Evolutionary conservation across 1,140 invertebrate genomes (phyloP).

Genomic region (Formica exsecta): DNA sequence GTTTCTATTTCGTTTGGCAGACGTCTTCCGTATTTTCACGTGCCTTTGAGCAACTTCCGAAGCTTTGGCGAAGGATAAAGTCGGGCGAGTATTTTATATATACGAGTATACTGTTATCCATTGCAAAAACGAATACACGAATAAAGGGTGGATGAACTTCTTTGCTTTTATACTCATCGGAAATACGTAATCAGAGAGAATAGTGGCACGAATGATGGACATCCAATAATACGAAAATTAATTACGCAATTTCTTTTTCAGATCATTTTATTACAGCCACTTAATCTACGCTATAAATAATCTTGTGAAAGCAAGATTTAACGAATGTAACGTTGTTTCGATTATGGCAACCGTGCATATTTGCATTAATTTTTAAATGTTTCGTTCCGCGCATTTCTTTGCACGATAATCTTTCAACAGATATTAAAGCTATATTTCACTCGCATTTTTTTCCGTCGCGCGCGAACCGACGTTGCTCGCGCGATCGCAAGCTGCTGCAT

Average conservation of each 20-base stretch:
- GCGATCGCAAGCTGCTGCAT: background rate
- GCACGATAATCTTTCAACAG: background rate
- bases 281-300: background rate
- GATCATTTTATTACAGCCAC: background rate
- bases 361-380: background rate
- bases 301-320: constrained; percentile 5
- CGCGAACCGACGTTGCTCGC: background rate
- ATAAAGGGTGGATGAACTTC: constrained; percentile 1
- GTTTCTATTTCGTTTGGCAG: constrained; percentile 41
- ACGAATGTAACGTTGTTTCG: background rate
- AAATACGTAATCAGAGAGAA: background rate
- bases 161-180: background rate
- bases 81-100: background rate
- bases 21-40: constrained; percentile 12
- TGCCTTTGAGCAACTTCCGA: constrained; percentile 36
- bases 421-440: constrained; percentile 42
- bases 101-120: background rate
- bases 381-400: background rate
- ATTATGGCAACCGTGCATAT: background rate
- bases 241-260: background rate
- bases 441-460: background rate
- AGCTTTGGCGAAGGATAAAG: constrained; percentile 21
- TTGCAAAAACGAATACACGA: background rate
- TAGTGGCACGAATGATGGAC: background rate
- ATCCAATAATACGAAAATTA: background rate